Evolutionary conservation across 1,140 invertebrate genomes (phyloP).

Genomic region (Lasaia peninsularis): DNA sequence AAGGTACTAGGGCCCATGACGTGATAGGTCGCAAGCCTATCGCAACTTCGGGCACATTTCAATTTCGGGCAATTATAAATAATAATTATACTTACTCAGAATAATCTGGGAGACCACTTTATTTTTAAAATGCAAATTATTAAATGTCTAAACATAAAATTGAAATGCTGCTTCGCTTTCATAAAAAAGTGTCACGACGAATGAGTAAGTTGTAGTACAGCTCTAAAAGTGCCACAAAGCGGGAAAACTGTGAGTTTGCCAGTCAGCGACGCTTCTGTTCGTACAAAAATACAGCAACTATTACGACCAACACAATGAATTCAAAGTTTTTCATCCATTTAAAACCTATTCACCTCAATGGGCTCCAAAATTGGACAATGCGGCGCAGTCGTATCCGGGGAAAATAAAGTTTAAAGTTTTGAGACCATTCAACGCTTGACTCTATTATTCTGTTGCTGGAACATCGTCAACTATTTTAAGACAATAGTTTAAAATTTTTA

Average conservation of each 20-base stretch:
- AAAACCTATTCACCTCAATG: constrained; percentile 10
- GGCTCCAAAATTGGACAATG: constrained; percentile 11
- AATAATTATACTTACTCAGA: no score
- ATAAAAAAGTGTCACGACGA: not conserved
- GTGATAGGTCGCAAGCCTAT: no score
- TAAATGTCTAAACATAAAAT: no score
- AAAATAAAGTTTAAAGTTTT: constrained; percentile 6
- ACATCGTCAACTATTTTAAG: constrained; percentile 1
- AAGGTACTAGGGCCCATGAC: no score
- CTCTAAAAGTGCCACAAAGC: not conserved
- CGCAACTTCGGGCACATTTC: no score
- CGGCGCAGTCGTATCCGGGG: not conserved
- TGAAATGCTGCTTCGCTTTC: no score
- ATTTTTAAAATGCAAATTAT: no score
- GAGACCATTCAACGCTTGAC: constrained; percentile 1
- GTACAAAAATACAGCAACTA: constrained; percentile 3
- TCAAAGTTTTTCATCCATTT: constrained; percentile 11
- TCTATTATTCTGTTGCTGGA: not conserved
- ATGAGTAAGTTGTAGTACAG: not conserved
- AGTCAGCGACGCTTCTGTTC: not conserved
- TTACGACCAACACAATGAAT: constrained; percentile 6
- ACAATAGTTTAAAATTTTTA: not conserved
- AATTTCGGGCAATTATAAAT: no score
- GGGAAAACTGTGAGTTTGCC: not conserved
- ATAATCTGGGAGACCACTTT: no score